Percentiles rank a stretch among this genome's conserved stretches.
phyloP scores from a whole-genome alignment of 53 echinoderm and acorn worm species.

The Echinometra lucunter region DNA sequence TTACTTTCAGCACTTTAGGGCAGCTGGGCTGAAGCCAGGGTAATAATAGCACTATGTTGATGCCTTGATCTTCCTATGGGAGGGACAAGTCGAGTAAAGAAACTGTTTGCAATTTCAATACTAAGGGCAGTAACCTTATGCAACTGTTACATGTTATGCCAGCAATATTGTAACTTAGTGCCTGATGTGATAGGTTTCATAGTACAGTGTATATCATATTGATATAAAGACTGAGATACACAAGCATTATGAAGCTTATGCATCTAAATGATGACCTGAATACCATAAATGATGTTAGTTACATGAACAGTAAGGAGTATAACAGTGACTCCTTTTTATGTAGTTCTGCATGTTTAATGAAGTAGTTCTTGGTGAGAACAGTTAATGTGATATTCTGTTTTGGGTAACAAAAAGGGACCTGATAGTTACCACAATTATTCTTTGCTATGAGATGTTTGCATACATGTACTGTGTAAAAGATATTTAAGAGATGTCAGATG shows the following conservation, averaged over 20 bases:
- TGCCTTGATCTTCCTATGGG: too few relatives aligned
- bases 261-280: neutral
- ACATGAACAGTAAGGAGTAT: neutral
- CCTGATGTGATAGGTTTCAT: neutral
- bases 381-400: neutral
- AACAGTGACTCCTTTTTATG: too few relatives aligned
- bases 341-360: neutral
- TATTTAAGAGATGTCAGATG: neutral
- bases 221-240: neutral
- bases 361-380: neutral
- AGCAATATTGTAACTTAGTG: slow-evolving; percentile 18
- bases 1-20: too few relatives aligned
- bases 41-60: too few relatives aligned
- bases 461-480: neutral
- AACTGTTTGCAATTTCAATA: neutral
- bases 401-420: neutral
- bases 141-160: neutral
- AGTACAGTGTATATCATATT: neutral
- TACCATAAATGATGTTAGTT: neutral
- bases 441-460: too few relatives aligned
- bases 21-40: too few relatives aligned
- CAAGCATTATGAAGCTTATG: neutral
- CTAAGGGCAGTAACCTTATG: neutral
- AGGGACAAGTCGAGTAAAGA: too few relatives aligned
- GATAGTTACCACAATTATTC: too few relatives aligned